Evolutionary conservation across 2,888 invertebrate species (phyloP).

Genomic region (Hecatera dysodea): DNA sequence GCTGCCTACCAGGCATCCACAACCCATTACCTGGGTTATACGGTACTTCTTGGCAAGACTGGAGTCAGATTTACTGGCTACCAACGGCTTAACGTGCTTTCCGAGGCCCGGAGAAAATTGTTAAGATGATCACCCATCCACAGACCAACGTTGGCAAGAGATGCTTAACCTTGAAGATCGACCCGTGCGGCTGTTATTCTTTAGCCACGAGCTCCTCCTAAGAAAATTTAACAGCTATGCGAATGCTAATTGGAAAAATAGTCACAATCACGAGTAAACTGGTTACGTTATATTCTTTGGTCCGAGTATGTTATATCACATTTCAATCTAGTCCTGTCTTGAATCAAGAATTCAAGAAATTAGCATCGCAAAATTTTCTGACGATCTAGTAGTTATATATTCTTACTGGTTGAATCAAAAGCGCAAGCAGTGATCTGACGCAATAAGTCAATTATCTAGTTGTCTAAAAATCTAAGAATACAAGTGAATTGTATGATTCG

Average conservation of each 20-base stretch:
- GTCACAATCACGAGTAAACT: slow-evolving; percentile 30
- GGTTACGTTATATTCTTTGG: slow-evolving; percentile 46
- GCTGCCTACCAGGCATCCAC: too few species aligned
- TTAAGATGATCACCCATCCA: too few species aligned
- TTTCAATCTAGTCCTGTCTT: slow-evolving; percentile 29
- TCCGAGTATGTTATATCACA: slow-evolving; percentile 33
- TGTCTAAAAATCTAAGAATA: slow-evolving; percentile 45
- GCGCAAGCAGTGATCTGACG: slow-evolving; percentile 24
- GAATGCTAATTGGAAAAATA: slow-evolving; percentile 40
- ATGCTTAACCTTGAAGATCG: too few species aligned
- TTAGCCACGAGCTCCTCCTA: too few species aligned
- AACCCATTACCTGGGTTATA: too few species aligned
- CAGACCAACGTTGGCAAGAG: too few species aligned
- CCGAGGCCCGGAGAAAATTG: too few species aligned
- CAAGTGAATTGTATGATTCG: slow-evolving; percentile 61
- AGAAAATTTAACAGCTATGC: slow-evolving; percentile 23
- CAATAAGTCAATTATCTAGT: slow-evolving; percentile 42
- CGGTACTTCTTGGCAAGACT: too few species aligned
- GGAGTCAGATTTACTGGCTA: too few species aligned
- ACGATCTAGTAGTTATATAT: not conserved
- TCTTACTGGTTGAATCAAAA: slow-evolving; percentile 15
- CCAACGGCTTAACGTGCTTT: too few species aligned
- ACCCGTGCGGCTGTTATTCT: too few species aligned
- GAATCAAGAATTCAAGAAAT: slow-evolving; percentile 47
- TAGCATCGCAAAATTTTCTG: slow-evolving; percentile 25